Base-by-base conservation (phyloP, 2,113 vertebrate genomes). In the Dicrurus megarhynchus region DNA sequence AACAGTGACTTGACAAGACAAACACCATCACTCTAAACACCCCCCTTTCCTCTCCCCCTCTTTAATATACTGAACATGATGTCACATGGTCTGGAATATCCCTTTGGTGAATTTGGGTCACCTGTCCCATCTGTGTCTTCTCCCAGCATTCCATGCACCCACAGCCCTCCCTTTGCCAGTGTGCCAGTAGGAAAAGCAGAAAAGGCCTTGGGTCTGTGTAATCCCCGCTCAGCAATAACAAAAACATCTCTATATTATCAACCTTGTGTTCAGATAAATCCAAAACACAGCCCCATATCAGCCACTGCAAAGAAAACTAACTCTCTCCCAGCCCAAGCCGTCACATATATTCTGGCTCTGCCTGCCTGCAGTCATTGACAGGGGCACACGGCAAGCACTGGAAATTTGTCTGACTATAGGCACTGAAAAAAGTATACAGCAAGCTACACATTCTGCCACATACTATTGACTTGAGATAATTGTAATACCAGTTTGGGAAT, bases 131-230 rank as follows among this genome's bases (percentile, higher is more conserved):
- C 16, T n/a, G 13, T 22, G 9, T 46, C 47, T 68, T 52, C 11
- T 53, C 16, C 13, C 24, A 47, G 10, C 11, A 22, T 39, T 24
- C 33, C 13, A 21, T 10, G 9, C 3, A 67, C 6, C 1, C 14
- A 16, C 20, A 41, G 13, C 20, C 5, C 0, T 0, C 8, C 15
- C n/a, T 74, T 53, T 41, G n/a, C 20, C 1, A 2, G 13, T 7
- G 30, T 10, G 13, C 20, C 9, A 47, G 11, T 21, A 60, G 2
- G 17, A 60, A 82, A 68, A 35, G 17, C n/a, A 61, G 46, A 53
- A 76, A 41, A 75, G 16, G 4, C 11, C 20, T 60, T 15, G 28
- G 20, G 0, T 42, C 41, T 35, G 14, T 16, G 21, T 11, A 61
- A 47, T 11, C 17, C 8, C 14, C 27, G 21, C 14, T 69, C n/a